phyloP scores from a whole-genome alignment of 2,888 invertebrate genomes.

The Dasysyrphus albostriatus region DNA sequence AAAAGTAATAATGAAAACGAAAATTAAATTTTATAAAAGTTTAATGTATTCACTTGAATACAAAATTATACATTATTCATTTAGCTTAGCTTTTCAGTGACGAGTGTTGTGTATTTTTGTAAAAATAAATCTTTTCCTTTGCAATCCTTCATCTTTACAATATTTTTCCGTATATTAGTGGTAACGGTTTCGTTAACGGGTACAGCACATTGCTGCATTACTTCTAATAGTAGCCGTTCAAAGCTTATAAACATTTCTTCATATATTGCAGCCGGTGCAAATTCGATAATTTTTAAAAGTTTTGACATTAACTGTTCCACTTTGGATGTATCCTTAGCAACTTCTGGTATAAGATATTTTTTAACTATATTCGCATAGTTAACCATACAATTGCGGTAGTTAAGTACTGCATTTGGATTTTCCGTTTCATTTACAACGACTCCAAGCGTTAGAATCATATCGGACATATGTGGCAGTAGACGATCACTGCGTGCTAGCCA shows the following conservation, averaged over 20 bases:
- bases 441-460: slow-evolving; percentile 79
- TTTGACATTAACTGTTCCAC: slow-evolving; percentile 78
- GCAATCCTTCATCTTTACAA: slow-evolving; percentile 78
- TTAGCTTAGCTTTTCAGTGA: slow-evolving; percentile 73
- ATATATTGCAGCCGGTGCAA: slow-evolving; percentile 78
- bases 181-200: slow-evolving; percentile 76
- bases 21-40: too few relatives aligned
- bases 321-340: slow-evolving; percentile 77
- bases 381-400: slow-evolving; percentile 79
- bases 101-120: slow-evolving; percentile 77
- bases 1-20: too few relatives aligned
- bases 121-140: slow-evolving; percentile 78
- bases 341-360: slow-evolving; percentile 77
- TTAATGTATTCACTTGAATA: not conserved
- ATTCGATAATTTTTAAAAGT: slow-evolving; percentile 78
- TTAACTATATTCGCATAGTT: slow-evolving; percentile 79
- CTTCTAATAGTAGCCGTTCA: slow-evolving; percentile 77
- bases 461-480: slow-evolving; percentile 78
- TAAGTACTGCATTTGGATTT: slow-evolving; percentile 77
- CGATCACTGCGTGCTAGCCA: slow-evolving; percentile 79
- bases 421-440: slow-evolving; percentile 78
- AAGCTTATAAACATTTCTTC: slow-evolving; percentile 79
- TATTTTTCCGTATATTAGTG: slow-evolving; percentile 76
- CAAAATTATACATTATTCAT: slow-evolving; percentile 29
- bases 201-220: slow-evolving; percentile 75